These are phyloP conservation scores for Acropora yongei DNA, from an alignment of 64 coral and sea anemone genomes.

Conservation along the genomic window DNA sequence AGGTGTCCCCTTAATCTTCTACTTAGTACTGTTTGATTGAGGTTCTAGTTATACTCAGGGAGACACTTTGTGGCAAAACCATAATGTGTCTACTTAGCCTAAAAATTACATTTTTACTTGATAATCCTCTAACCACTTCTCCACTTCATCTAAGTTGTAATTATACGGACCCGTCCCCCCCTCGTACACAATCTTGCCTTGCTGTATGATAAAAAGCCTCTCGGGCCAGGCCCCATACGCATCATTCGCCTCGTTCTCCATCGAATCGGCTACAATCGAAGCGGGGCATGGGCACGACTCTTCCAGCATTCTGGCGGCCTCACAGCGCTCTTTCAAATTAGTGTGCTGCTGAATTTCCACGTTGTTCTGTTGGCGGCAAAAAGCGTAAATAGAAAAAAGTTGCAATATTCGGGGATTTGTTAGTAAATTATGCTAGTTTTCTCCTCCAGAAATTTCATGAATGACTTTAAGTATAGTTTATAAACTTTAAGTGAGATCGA, in stretches of 20 bases:
- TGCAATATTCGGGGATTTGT: not conserved
- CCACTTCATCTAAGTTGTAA: conserved; percentile 31
- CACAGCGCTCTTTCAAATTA: conserved; percentile 54
- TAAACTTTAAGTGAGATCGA: not conserved
- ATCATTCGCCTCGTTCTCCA: conserved; percentile 37
- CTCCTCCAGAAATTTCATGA: not conserved
- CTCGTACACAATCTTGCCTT: conserved; percentile 39
- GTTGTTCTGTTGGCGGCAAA: conserved; percentile 43
- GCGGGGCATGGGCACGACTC: not conserved
- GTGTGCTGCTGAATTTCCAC: conserved; percentile 55
- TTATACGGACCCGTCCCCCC: conserved; percentile 51
- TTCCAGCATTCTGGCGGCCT: conserved; percentile 46
- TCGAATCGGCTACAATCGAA: conserved; percentile 58
- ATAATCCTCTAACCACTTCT: conserved; percentile 51
- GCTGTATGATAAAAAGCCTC: conserved; percentile 51
- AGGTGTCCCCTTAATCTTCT: too few relatives aligned
- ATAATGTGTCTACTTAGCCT: not conserved
- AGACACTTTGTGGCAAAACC: not conserved
- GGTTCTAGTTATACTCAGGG: too few relatives aligned
- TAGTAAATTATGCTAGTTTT: not conserved
- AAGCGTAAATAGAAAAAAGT: not conserved
- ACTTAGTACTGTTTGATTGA: too few relatives aligned
- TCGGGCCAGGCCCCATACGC: conserved; percentile 60
- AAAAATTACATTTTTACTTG: not conserved
- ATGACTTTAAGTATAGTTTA: too few relatives aligned